Evolutionary conservation across 2,113 vertebrate genomes (phyloP).

Genomic region (Spheniscus mendiculus): DNA sequence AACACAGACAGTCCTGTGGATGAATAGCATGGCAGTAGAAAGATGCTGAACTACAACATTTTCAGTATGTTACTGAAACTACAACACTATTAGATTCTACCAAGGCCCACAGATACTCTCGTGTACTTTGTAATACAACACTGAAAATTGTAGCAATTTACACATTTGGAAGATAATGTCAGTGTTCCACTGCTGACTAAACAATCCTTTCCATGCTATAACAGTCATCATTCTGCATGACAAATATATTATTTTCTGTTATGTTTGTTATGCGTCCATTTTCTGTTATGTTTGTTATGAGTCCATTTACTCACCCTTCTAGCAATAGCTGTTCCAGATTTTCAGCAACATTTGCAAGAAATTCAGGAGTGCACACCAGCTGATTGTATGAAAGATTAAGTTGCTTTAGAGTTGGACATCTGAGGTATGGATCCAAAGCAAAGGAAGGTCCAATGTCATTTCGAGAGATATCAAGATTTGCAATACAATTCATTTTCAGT

Average conservation of each 20-base stretch:
- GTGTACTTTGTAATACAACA: background rate
- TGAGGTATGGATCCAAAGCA: constrained; percentile 69
- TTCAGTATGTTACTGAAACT: background rate
- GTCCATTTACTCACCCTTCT: constrained; percentile 82
- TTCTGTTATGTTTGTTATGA: background rate
- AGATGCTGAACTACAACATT: background rate
- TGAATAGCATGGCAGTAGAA: background rate
- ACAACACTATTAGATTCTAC: background rate
- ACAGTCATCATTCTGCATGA: background rate
- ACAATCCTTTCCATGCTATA: background rate
- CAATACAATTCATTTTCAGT: constrained; percentile 83
- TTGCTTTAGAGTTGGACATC: constrained; percentile 82
- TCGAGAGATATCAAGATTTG: constrained; percentile 86
- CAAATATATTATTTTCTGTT: background rate
- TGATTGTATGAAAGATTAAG: constrained; percentile 92
- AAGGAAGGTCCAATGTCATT: constrained; percentile 87
- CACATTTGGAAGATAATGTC: background rate
- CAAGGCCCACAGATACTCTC: background rate
- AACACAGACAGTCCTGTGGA: background rate
- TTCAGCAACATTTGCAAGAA: constrained; percentile 70
- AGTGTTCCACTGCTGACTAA: background rate
- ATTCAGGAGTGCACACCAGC: constrained; percentile 76
- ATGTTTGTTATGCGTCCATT: background rate
- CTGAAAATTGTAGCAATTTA: background rate
- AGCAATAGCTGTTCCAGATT: constrained; percentile 86